Conservation (phyloP, 2,888 invertebrate species). For the Melangyna quadrimaculata region DNA sequence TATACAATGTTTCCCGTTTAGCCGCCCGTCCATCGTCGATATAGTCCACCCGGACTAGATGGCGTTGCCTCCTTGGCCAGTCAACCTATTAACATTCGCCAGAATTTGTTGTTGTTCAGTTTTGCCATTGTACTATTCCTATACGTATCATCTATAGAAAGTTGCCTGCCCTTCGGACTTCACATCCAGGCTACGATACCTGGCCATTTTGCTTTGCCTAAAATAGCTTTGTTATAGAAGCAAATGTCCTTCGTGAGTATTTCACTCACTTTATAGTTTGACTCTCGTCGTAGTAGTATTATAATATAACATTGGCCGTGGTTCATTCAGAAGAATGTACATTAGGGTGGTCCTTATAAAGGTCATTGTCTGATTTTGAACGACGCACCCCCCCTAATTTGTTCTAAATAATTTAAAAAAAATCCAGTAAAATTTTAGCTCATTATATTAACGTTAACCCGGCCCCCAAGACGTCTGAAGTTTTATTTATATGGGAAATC, state of each 20-base stretch:
- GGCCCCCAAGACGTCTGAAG: too few species aligned
- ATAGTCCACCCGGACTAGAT: neutral
- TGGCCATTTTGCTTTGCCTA: constrained; percentile 69
- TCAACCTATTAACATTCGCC: constrained; percentile 50
- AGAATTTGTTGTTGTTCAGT: constrained; percentile 46
- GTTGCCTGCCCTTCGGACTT: constrained; percentile 44
- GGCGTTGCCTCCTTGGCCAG: constrained; percentile 27
- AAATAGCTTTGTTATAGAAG: constrained; percentile 49
- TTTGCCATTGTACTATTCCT: constrained; percentile 26
- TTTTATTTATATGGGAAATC: too few species aligned
- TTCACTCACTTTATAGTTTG: constrained; percentile 25
- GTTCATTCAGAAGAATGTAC: neutral
- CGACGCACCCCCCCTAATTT: too few species aligned
- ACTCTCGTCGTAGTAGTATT: neutral
- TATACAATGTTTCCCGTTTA: constrained; percentile 66
- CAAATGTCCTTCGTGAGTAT: constrained; percentile 50
- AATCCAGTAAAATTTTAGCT: too few species aligned
- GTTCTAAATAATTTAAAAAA: too few species aligned
- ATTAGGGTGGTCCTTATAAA: too few species aligned
- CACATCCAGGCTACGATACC: constrained; percentile 26
- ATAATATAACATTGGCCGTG: neutral
- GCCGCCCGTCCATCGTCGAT: constrained; percentile 3
- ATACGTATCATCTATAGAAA: constrained; percentile 34
- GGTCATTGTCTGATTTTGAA: too few species aligned
- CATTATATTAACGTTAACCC: too few species aligned